phyloP scores from a whole-genome alignment of 1,140 invertebrate species.

The Geopemphigus sp. region DNA sequence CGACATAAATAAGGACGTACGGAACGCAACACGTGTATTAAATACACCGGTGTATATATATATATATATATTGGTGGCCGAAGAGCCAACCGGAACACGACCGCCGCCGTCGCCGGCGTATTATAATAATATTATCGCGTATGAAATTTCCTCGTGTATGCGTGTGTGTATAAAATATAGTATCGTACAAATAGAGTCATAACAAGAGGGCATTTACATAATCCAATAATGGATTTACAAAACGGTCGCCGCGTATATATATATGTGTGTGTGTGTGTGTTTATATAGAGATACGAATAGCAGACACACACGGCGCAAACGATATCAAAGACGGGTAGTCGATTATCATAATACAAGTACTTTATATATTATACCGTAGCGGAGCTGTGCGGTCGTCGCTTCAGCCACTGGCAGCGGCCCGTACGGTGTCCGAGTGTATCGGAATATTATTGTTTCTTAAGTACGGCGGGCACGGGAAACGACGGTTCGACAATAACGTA shows the following conservation, averaged over 20 bases:
- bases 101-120: neutral
- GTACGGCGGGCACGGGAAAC: too few species aligned
- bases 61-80: neutral
- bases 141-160: too few species aligned
- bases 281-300: too few species aligned
- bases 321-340: slow-evolving; percentile 42
- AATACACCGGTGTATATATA: neutral
- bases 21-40: too few species aligned
- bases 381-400: too few species aligned
- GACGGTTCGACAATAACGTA: too few species aligned
- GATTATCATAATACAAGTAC: slow-evolving; percentile 47
- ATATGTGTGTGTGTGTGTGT: too few species aligned
- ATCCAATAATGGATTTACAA: slow-evolving; percentile 48
- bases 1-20: slow-evolving; percentile 23
- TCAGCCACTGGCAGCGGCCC: too few species aligned
- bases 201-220: slow-evolving; percentile 46
- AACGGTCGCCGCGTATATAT: neutral
- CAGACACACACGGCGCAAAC: neutral
- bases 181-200: slow-evolving; percentile 43
- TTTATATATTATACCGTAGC: neutral
- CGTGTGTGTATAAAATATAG: neutral
- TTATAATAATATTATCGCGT: slow-evolving; percentile 15
- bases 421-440: too few species aligned
- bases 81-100: slow-evolving; percentile 32
- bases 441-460: too few species aligned